phyloP scores from a whole-genome alignment of 1,140 invertebrate genomes.

The Trichomalopsis sarcophagae region DNA sequence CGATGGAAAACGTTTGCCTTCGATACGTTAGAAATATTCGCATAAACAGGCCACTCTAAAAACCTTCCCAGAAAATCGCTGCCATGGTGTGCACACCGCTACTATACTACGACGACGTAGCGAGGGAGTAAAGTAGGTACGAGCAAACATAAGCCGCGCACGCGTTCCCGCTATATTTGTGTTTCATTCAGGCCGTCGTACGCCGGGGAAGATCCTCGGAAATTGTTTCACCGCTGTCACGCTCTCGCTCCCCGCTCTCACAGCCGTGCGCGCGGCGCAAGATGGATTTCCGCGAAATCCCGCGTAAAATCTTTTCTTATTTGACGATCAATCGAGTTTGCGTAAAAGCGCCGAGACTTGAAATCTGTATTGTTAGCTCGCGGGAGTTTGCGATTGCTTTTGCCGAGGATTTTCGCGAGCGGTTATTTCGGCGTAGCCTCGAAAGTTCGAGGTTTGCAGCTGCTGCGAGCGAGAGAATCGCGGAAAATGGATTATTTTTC shows the following conservation, averaged over 20 bases:
- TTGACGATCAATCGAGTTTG: constrained; percentile 39
- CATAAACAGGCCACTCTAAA: background rate
- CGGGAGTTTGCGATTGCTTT: constrained; percentile 10
- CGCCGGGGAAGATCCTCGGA: constrained; percentile 15
- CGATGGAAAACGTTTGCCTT: too few species aligned
- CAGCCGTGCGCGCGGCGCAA: background rate
- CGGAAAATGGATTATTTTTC: background rate
- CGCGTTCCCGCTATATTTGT: constrained; percentile 23
- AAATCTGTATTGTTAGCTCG: background rate
- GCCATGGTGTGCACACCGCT: too few species aligned
- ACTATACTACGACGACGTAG: background rate
- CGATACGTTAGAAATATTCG: background rate
- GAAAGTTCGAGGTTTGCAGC: background rate
- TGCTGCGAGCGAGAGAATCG: background rate
- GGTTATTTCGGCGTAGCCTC: background rate
- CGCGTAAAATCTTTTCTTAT: constrained; percentile 31
- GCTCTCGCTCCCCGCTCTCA: background rate
- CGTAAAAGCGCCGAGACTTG: constrained; percentile 5
- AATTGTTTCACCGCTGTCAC: constrained; percentile 36
- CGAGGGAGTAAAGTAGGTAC: background rate
- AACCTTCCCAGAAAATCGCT: too few species aligned
- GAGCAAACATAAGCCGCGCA: constrained; percentile 25
- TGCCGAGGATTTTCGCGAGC: background rate
- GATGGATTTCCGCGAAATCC: constrained; percentile 28
- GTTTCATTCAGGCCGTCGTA: constrained; percentile 17